Evolutionary conservation across 92 coral and sea anemone genomes (phyloP).

Genomic region (Montipora capitata): DNA sequence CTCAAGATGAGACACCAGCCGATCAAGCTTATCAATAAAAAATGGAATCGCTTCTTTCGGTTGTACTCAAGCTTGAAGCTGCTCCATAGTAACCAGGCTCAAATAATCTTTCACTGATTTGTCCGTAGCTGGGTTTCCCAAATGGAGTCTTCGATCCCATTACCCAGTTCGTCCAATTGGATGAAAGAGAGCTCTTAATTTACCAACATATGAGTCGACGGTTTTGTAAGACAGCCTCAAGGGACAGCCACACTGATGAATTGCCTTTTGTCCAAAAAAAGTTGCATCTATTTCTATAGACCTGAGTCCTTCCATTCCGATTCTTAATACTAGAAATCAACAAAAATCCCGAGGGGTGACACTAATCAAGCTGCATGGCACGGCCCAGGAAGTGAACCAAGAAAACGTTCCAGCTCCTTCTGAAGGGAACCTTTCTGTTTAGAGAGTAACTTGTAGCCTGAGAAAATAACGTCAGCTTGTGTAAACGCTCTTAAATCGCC

Average conservation of each 20-base stretch:
- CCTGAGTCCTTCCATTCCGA: slow-evolving; percentile 65
- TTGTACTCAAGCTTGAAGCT: too few species aligned
- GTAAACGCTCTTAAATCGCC: too few species aligned
- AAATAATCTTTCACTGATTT: slow-evolving; percentile 38
- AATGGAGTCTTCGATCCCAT: slow-evolving; percentile 58
- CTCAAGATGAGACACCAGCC: too few species aligned
- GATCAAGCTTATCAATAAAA: too few species aligned
- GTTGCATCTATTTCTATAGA: slow-evolving; percentile 52
- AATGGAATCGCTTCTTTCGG: too few species aligned
- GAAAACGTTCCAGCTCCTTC: slow-evolving; percentile 29
- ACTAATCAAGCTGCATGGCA: too few species aligned
- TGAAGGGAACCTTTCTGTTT: slow-evolving; percentile 61
- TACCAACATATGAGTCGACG: slow-evolving; percentile 65
- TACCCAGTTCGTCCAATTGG: slow-evolving; percentile 68
- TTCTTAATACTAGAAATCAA: slow-evolving; percentile 64
- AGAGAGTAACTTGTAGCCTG: too few species aligned
- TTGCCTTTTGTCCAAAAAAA: slow-evolving; percentile 25
- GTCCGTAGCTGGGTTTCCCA: slow-evolving; percentile 82
- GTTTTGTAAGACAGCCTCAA: slow-evolving; percentile 50
- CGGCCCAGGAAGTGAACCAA: slow-evolving; percentile 32
- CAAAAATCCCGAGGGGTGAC: slow-evolving; percentile 31
- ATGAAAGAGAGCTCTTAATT: slow-evolving; percentile 63
- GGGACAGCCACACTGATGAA: slow-evolving; percentile 38
- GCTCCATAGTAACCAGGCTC: neutral
- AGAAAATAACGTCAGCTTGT: too few species aligned